Evolutionary conservation across 2,113 vertebrate species (phyloP), one percentile per base, ranked within the genome.

Genomic region (Dascyllus trimaculatus): DNA sequence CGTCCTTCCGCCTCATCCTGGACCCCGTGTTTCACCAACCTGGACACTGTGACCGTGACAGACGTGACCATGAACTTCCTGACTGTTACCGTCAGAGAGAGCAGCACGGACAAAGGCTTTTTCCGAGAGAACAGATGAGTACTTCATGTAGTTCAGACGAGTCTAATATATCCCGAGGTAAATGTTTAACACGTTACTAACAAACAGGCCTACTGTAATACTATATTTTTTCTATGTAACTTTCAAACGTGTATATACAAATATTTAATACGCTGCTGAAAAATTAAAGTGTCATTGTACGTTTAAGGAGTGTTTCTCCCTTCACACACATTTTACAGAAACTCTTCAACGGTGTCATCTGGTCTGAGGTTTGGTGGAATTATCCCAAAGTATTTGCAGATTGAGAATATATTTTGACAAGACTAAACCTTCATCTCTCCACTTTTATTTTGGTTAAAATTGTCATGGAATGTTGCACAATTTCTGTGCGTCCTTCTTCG

Each of bases 81-180:
- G 94, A 99, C 98, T 60, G 98, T 99, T 69, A 99, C 98, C 54
- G 96, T 99, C 85, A 97, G 97, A 93, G 98, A 99, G 93, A 99
- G 97, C 93, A 97, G 95, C 94, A 98, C 98, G 75, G 97, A 98
- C 92, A 95, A 98, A 96, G 98, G 98, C 38, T 99, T 99, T 89
- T 99, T 99, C 93, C 96, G 95, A 82, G 95, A 95, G 46, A 97
- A 96, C 62, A 96, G 96, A 96, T 99, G 95, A 98, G 71, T 21
- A 22, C 22, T 45, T 22, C 38, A 54, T 38, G 29, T 17, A 49
- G 61, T 45, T 53, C 70, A 68, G 48, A 19, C 10, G 11, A 61
- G 18, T 62, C 5, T 18, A 5, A 63, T 49, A 43, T 26, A 24
- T 24, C 61, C 53, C 13, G 6, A 54, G 19, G 59, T 38, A 60